Conservation (phyloP, 2,797 vertebrate genomes). For the Tiaroga cobitis region DNA sequence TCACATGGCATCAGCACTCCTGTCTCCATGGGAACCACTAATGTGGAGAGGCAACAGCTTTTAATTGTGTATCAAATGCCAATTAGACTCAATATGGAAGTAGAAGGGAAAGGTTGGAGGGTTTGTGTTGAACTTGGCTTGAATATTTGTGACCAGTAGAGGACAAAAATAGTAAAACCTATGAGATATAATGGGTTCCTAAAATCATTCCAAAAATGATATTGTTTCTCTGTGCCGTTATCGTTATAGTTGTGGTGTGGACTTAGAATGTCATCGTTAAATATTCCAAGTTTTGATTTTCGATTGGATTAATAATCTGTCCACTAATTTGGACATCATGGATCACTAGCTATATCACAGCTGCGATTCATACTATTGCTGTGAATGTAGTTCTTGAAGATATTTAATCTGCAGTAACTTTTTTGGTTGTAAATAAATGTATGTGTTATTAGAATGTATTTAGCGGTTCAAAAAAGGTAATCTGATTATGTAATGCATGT, state of each 20-base stretch:
- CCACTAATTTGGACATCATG: not conserved
- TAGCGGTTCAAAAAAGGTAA: too few species aligned
- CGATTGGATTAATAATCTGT: not conserved
- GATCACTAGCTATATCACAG: not conserved
- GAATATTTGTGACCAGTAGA: not conserved
- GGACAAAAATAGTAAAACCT: not conserved
- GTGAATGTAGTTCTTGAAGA: not conserved
- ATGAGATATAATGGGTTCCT: not conserved
- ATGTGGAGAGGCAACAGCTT: constrained; percentile 33
- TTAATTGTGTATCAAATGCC: constrained; percentile 42
- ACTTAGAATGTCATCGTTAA: not conserved
- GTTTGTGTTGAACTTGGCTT: not conserved
- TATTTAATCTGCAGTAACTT: not conserved
- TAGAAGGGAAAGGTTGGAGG: not conserved
- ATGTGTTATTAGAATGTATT: not conserved
- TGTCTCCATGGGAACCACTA: constrained; percentile 54
- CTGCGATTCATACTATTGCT: not conserved
- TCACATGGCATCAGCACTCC: not conserved
- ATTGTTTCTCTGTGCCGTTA: too few species aligned
- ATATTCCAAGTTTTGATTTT: not conserved
- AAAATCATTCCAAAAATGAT: not conserved
- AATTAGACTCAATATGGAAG: constrained; percentile 28
- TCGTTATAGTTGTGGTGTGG: too few species aligned
- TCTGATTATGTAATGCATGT: too few species aligned
- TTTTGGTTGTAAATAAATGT: not conserved